phyloP scores from a whole-genome alignment of 2,113 vertebrate genomes.

The Columba janthina region DNA sequence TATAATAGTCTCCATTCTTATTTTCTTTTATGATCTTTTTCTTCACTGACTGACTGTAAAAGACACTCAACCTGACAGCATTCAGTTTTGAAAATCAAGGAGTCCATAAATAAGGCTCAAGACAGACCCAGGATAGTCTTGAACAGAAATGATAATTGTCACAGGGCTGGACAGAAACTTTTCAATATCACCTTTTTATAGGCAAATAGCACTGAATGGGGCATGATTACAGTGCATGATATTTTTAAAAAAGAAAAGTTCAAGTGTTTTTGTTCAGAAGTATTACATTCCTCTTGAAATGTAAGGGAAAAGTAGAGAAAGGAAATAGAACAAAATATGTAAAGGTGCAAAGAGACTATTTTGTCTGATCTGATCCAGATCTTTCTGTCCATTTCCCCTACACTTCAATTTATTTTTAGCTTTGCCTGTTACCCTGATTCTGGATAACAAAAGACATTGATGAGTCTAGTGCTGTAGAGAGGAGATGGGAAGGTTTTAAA shows the following conservation, averaged over 20 bases:
- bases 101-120: slow-evolving; percentile 12
- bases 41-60: neutral
- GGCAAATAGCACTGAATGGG: neutral
- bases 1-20: neutral
- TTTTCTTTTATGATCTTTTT: neutral
- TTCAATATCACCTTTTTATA: neutral
- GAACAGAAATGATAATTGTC: neutral
- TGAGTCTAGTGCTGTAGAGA: neutral
- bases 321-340: neutral
- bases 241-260: neutral
- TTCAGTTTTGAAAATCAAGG: neutral
- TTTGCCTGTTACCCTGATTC: neutral
- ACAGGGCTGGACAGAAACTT: neutral
- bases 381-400: neutral
- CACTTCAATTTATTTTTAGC: neutral
- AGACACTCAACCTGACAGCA: neutral
- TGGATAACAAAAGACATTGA: neutral
- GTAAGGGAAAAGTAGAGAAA: neutral
- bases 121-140: neutral
- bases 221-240: neutral
- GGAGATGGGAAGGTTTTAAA: neutral
- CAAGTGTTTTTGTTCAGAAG: neutral
- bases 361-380: neutral
- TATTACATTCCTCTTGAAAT: neutral
- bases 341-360: neutral